Base-by-base conservation (phyloP, 1,140 invertebrate species). In the Gonioctena quinquepunctata region DNA sequence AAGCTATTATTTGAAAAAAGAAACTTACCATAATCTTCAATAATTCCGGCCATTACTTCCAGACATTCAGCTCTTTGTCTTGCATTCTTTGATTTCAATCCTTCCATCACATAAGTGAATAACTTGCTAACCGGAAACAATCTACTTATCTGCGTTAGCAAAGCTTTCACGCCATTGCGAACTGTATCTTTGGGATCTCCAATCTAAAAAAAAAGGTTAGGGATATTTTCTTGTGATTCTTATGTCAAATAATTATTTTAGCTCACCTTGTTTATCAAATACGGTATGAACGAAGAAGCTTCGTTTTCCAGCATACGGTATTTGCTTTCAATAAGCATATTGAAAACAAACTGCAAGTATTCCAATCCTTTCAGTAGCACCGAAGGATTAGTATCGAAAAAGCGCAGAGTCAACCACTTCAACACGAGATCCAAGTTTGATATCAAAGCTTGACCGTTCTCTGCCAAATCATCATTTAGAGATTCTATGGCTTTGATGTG, bases 331-430 rank as follows among this genome's bases (percentile, higher is more conserved):
- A 92, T 90, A 2, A 98, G 85, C 74, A 90, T 87, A 68, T 89
- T 89, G 81, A 99, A 97, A 18, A 98, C 91, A 27, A 88, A 83
- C 65, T 91, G 89, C 5, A 98, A 84, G 85, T 98, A 98, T 75
- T 99, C 97, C 59, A 99, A 84, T 52, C 94, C 95, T 88, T 96
- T 97, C 61, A 98, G 86, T 26, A 99, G 86, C 25, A 99, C 97
- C 22, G 96, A 96, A 18, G 97, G 97, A 87, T 99, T 99, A 7
- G 97, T 99, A 85, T 99, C 97, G 78, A 98, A 99, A 83, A 99
- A 42, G 3, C 33, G 86, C 13, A 99, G 82, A 0, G 96, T 98
- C 69, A 98, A 82, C 98, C 98, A 99, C 83, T 97, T 98, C 8
- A 99, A 86, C 68, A 99, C 92, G 48, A 99, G 85, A 86, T 99